Base-by-base conservation (phyloP, 2,888 invertebrate genomes). In the Drosophila tripunctata region DNA sequence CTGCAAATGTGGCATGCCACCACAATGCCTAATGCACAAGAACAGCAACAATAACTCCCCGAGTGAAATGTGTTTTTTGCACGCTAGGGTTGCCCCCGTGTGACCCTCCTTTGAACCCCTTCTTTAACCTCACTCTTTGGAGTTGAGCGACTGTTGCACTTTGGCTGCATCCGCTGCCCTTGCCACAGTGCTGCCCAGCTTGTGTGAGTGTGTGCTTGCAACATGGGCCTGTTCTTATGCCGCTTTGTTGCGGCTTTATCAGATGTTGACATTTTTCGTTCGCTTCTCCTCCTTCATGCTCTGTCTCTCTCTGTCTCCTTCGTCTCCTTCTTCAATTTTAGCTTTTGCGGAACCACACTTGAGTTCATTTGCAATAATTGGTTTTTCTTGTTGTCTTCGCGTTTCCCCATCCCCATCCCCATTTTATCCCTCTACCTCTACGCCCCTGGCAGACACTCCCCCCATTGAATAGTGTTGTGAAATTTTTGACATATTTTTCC, bases 321-420 rank as follows among this genome's bases (percentile, higher is more conserved):
- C 5, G 12, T 41, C 7, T 35, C 17, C 4, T 48, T 14, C 14
- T 12, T 22, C 22, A n/a, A n/a, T n/a, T n/a, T n/a, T n/a, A n/a
- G 6, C 24, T 72, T 75, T 88, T 82, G 88, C 89, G 89, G 89
- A 90, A 89, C 87, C 84, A 89, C 90, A 90, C 82, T 89, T 87
- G 88, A 90, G 84, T 89, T 90, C 88, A 89, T 89, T 89, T 89
- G 83, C 86, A 85, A 87, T 83, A 89, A 89, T 89, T 89, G 90
- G 83, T 89, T 89, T 89, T 89, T 87, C 88, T 89, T 90, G 89
- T 89, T 69, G 72, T 65, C 69, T 72, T 66, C 50, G 58, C 71
- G 36, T 41, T 3, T 40, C 12, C n/a, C 51, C n/a, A n/a, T n/a
- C 43, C 17, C 15, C n/a, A 10, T 21, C 63, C 12, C 24, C 22